phyloP scores from a whole-genome alignment of 1,140 invertebrate genomes.

The Apis cerana region DNA sequence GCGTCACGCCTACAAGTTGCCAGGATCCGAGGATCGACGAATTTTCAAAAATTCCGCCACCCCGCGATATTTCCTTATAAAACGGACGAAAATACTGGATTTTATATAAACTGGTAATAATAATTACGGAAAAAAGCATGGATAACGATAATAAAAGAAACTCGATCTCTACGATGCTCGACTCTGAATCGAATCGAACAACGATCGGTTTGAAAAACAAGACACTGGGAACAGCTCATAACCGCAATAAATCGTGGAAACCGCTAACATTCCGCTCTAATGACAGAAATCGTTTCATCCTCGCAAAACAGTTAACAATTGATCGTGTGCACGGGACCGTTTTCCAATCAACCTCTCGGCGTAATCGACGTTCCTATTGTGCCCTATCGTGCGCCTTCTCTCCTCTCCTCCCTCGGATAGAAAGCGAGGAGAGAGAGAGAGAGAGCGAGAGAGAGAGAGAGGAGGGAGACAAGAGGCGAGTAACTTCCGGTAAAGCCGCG shows the following conservation, averaged over 20 bases:
- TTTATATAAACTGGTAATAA: no score
- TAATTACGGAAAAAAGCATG: background rate
- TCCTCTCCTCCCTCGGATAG: slow-evolving; percentile 8
- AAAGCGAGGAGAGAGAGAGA: slow-evolving; percentile 19
- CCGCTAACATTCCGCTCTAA: slow-evolving; percentile 26
- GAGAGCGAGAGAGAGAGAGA: slow-evolving; percentile 13
- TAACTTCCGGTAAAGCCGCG: slow-evolving; percentile 74
- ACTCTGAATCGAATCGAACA: background rate
- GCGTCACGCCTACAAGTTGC: no score
- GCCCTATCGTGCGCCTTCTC: slow-evolving; percentile 17
- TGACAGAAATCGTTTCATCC: slow-evolving; percentile 12
- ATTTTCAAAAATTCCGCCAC: no score
- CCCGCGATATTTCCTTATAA: no score
- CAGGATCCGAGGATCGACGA: no score
- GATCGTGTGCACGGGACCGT: background rate
- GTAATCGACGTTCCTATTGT: slow-evolving; percentile 19
- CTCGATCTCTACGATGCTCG: background rate
- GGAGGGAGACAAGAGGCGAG: slow-evolving; percentile 45
- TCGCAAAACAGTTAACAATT: slow-evolving; percentile 4
- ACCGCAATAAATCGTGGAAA: slow-evolving; percentile 12
- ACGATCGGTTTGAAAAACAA: slow-evolving; percentile 1
- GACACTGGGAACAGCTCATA: background rate
- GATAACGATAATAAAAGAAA: background rate
- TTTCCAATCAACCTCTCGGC: slow-evolving; percentile 12
- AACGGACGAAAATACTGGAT: no score